Evolutionary conservation across 1,140 invertebrate genomes (phyloP), one percentile per base, ranked within the genome.

Genomic region (Lepidurus couesii): DNA sequence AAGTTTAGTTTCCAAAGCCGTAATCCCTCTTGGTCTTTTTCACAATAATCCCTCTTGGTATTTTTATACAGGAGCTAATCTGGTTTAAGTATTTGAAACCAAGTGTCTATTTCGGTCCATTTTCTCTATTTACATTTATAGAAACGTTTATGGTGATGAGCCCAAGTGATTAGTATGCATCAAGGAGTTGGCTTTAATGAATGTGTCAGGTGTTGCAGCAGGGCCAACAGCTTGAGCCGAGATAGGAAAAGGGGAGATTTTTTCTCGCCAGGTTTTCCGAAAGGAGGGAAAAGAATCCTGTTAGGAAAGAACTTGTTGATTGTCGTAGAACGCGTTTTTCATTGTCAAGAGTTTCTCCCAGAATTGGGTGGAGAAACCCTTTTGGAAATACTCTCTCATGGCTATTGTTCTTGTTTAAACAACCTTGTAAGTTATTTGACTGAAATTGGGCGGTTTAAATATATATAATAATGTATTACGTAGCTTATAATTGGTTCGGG

Each of bases 241-340:
- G 53, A 65, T 65, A 65, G 53, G 53, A 65, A 65, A 9, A 65
- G 53, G 3, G 53, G 53, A 65, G 53, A 65, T 65, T 65, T 65
- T 65, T 65, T n/a, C 53, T 65, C 53, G n/a, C 53, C 53, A 21
- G 53, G 53, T 65, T 65, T 65, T 65, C 53, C 53, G 53, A 65
- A 65, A 65, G 53, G 53, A 13, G 16, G 21, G 53, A 65, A 65
- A 65, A 21, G 7, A 65, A 65, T 65, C 53, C 53, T 65, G 53
- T 65, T 65, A 65, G 53, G 53, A 65, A 65, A 65, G n/a, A 65
- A 65, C 53, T 65, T 65, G 53, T 65, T 65, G 53, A 65, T 65
- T 65, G 53, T 65, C 53, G 53, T 65, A 65, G 53, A 65, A 65
- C 53, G 53, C 53, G 53, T 65, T 65, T 65, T 65, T 65, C 53